Percentiles rank a stretch among this genome's conserved stretches.
These are phyloP conservation scores for Rhynchotus rufescens DNA, from an alignment of 2,797 vertebrate genomes.

Conservation along the genomic window DNA sequence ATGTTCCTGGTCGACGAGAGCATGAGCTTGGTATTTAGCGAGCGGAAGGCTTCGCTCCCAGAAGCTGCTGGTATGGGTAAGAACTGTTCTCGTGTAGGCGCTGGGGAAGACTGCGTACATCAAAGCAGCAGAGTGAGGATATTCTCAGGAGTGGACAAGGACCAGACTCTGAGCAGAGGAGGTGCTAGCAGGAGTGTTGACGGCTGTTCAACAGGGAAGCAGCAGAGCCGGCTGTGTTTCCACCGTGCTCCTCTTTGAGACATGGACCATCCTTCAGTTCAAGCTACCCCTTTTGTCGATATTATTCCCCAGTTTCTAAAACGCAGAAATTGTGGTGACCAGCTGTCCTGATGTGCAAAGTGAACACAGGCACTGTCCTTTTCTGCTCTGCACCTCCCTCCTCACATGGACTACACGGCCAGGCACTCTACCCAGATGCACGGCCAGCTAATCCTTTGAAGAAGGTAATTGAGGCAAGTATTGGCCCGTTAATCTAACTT, in stretches of 20 bases:
- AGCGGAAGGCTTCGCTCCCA: slow-evolving; percentile 23
- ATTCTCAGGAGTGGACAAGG: neutral
- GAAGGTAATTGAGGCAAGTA: neutral
- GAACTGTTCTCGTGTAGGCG: neutral
- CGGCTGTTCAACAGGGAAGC: neutral
- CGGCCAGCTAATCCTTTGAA: neutral
- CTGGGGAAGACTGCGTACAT: neutral
- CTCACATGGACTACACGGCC: neutral
- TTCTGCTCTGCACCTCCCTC: neutral
- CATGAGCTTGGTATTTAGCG: slow-evolving; percentile 37
- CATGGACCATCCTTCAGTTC: neutral
- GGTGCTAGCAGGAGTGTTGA: neutral
- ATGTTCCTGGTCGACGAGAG: slow-evolving; percentile 57
- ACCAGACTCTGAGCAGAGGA: neutral
- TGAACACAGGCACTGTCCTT: neutral
- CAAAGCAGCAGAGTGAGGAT: neutral
- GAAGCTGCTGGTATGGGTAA: neutral
- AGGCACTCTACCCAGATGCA: neutral
- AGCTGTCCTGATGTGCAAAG: neutral
- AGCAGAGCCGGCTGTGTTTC: neutral
- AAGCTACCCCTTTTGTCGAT: neutral
- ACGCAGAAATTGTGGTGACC: neutral
- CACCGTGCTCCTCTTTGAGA: neutral
- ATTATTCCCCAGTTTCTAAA: neutral
- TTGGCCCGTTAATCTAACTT: neutral